These are phyloP conservation scores for Aphelenchoides besseyi DNA, from an alignment of 1,140 invertebrate genomes.

Conservation along the genomic window DNA sequence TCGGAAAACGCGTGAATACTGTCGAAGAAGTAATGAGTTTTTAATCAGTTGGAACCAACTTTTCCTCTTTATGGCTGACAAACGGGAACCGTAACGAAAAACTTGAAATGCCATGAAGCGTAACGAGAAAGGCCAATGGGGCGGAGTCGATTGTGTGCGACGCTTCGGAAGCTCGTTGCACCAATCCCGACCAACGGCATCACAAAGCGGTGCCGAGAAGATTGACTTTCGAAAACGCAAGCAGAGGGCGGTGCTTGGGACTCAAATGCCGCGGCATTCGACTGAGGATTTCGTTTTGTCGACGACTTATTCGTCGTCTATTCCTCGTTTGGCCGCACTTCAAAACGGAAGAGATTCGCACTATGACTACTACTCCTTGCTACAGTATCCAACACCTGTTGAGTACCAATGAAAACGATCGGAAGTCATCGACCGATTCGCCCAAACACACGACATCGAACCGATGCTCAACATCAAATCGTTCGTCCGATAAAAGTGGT, in stretches of 20 bases:
- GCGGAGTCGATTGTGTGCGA: not conserved
- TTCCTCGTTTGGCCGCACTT: not conserved
- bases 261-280: slow-evolving; percentile 2
- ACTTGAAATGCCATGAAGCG: not conserved
- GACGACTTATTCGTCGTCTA: not conserved
- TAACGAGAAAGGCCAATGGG: slow-evolving; percentile 4
- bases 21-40: not conserved
- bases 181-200: not conserved
- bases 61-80: too few species aligned
- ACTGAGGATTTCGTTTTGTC: not conserved
- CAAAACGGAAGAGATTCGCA: not conserved
- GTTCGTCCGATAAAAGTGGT: too few species aligned
- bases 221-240: slow-evolving; percentile 1
- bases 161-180: not conserved
- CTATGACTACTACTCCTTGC: not conserved
- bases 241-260: not conserved
- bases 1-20: not conserved
- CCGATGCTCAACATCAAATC: too few species aligned
- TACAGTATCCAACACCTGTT: slow-evolving; percentile 9
- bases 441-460: too few species aligned
- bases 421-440: too few species aligned
- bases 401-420: not conserved
- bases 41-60: too few species aligned
- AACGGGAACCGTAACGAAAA: too few species aligned
- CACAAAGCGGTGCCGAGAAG: not conserved